Base-by-base conservation (phyloP, 2,113 vertebrate genomes). In the Piaya cayana region DNA sequence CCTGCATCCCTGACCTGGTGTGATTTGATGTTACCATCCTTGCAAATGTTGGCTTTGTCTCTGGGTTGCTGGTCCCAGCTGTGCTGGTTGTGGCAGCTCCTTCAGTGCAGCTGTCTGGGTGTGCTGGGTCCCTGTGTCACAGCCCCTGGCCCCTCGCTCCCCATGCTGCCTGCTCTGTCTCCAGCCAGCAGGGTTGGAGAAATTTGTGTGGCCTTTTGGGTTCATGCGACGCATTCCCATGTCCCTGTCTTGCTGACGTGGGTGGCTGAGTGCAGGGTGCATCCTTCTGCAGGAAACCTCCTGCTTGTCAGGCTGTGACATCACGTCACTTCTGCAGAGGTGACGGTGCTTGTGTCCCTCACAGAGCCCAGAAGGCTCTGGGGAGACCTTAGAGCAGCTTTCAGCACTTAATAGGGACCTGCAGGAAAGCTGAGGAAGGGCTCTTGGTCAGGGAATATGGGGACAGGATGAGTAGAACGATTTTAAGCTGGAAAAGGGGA, bases 231-330 rank as follows among this genome's bases (percentile, higher is more conserved):
- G 63, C 0, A 1, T 47, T 59, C 21, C 64, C 8, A 0, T n/a
- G 50, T 29, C 56, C 49, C 79, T 21, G 30, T 29, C 63, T 25
- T 50, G 37, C 36, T 6, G 1, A 0, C 2, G 14, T 7, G 1
- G 13, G 34, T 20, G 11, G n/a, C 32, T 1, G 8, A 50, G 42
- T 2, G 10, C 2, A 6, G 63, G 15, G 43, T 10, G 15, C 32
- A 9, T 39, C 65, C 47, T 52, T 30, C 76, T 43, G 78, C 14
- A 2, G 78, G 37, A 37, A 8, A 1, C 25, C 21, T 64, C 37
- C 39, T 0, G 0, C 23, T 32, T 59, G 55, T 58, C 1, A 0
- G 42, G 7, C 19, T 3, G 0, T 2, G 11, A 9, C 7, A 4
- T 39, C 30, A 55, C 47, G 1, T 27, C 20, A 14, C 63, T 43